phyloP scores from a whole-genome alignment of 2,113 vertebrate genomes.

The Holacanthus passer region DNA sequence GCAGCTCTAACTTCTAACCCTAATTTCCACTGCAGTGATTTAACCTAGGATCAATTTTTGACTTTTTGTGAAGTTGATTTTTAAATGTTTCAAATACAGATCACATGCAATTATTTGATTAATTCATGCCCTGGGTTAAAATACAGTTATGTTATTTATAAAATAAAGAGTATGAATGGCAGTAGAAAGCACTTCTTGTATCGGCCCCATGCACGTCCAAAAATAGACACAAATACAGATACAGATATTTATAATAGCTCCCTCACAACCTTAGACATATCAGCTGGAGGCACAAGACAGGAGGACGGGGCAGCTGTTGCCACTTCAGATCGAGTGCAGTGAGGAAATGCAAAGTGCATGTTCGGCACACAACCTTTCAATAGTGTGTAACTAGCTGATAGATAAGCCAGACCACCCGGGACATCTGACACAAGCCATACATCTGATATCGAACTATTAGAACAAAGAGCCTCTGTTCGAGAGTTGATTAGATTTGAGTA shows the following conservation, averaged over 20 bases:
- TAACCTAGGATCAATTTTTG: too few species aligned
- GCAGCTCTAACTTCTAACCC: background rate
- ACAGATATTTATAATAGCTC: background rate
- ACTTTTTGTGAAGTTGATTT: too few species aligned
- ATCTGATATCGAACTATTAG: conserved; percentile 27
- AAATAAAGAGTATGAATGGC: background rate
- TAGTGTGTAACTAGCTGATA: conserved; percentile 22
- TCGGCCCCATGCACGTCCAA: background rate
- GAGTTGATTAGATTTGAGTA: conserved; percentile 59
- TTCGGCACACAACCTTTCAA: conserved; percentile 10
- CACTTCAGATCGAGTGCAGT: background rate
- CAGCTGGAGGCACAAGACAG: background rate
- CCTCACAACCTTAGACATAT: background rate
- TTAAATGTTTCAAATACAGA: too few species aligned
- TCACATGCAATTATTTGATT: background rate
- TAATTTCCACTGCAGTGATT: too few species aligned
- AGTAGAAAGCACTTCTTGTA: too few species aligned
- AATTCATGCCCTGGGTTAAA: too few species aligned
- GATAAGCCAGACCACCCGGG: background rate
- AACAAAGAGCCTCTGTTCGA: conserved; percentile 31
- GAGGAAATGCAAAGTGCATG: background rate
- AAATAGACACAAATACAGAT: background rate
- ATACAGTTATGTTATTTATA: background rate
- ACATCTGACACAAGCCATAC: conserved; percentile 14
- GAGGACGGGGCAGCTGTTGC: conserved; percentile 1